Evolutionary conservation across 37 sponge, comb jelly and placozoan species (phyloP).

Genomic region (Cliona cf. orientalis): DNA sequence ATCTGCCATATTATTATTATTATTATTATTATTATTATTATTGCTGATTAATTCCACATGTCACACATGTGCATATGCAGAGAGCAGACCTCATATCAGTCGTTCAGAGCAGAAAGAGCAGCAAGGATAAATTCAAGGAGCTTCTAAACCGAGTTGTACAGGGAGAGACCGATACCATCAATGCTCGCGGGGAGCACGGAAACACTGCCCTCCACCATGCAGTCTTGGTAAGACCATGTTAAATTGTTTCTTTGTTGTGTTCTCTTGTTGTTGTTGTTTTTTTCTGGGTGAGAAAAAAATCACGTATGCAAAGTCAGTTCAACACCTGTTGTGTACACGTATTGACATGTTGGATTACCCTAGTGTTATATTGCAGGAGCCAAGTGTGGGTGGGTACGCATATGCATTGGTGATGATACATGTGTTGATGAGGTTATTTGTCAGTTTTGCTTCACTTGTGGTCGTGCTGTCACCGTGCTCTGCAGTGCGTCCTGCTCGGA

Average conservation of each 20-base stretch:
- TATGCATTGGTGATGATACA: too few species aligned
- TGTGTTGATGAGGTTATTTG: too few species aligned
- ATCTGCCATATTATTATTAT: too few species aligned
- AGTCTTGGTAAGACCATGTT: constrained; percentile 41
- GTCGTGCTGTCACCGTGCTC: too few species aligned
- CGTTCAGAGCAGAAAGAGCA: constrained; percentile 22
- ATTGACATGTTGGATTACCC: not conserved
- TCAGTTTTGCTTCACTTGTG: too few species aligned
- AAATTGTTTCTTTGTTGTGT: too few species aligned
- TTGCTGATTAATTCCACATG: too few species aligned
- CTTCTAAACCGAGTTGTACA: not conserved
- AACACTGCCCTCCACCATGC: constrained; percentile 46
- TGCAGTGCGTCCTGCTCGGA: too few species aligned
- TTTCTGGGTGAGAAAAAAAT: not conserved
- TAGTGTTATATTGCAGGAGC: not conserved
- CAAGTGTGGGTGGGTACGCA: not conserved
- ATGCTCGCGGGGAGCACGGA: constrained; percentile 8
- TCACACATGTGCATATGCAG: too few species aligned
- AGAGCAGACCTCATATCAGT: constrained; percentile 6
- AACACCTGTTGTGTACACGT: not conserved
- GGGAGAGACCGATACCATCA: not conserved
- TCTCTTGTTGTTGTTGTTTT: too few species aligned
- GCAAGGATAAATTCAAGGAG: constrained; percentile 13
- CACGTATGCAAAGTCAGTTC: not conserved
- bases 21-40: too few species aligned